Conservation (phyloP, 2,113 vertebrate species). For the Sialia sialis region DNA sequence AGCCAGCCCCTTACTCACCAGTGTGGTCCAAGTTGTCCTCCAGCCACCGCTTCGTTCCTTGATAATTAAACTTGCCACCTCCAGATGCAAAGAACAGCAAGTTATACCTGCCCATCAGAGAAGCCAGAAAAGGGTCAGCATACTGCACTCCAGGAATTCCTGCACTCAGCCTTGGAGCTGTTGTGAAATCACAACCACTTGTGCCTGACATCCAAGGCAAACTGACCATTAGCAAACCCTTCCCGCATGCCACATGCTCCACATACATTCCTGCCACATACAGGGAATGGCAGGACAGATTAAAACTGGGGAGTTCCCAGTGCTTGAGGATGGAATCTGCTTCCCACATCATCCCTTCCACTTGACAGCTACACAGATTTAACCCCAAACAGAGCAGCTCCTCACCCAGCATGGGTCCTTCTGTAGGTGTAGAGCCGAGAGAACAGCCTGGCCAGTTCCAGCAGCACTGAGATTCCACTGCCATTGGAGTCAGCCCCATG, state of each 20-base stretch:
- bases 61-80: slow-evolving; percentile 98
- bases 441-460: slow-evolving; percentile 95
- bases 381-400: neutral
- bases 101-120: slow-evolving; percentile 83
- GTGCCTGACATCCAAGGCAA: neutral
- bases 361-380: neutral
- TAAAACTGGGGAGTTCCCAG: neutral
- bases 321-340: neutral
- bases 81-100: slow-evolving; percentile 95
- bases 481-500: slow-evolving; percentile 95
- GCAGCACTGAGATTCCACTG: slow-evolving; percentile 87
- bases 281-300: neutral
- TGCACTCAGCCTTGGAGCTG: neutral
- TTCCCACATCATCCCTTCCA: neutral
- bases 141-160: neutral
- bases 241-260: neutral
- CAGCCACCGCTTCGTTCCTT: slow-evolving; percentile 97
- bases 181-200: neutral
- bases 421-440: slow-evolving; percentile 97
- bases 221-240: neutral
- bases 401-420: slow-evolving; percentile 92
- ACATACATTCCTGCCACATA: too few relatives aligned
- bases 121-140: neutral
- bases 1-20: slow-evolving; percentile 65
- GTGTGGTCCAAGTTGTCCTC: slow-evolving; percentile 98